Base-by-base conservation (phyloP, 2,113 vertebrate genomes). In the Thermophis baileyi region DNA sequence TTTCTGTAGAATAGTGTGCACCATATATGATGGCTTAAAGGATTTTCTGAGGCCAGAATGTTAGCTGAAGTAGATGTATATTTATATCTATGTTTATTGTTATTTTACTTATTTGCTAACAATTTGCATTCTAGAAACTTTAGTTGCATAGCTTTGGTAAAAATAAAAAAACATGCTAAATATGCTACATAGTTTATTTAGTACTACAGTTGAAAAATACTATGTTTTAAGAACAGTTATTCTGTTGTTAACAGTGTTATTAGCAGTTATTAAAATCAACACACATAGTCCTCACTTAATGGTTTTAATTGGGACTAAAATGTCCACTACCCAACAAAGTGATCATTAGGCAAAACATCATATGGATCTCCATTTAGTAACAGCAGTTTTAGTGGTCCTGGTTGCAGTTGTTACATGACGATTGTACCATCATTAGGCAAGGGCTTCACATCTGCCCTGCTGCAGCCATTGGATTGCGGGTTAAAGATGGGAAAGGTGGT, bases 21-120 rank as follows among this genome's bases (percentile, higher is more conserved):
- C 18, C 74, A 95, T 91, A 87, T 96, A 89, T 98, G 97, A 98
- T 98, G 97, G 94, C 95, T 97, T 96, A 96, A 98, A 98, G 97
- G 98, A 98, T 98, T 98, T 98, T 96, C 98, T 98, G 98, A 98
- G 97, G 98, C 98, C 98, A 97, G 95, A 85, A 18, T 69, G 54
- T 91, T 87, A 94, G 4, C 46, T 3, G 12, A 93, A 89, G 89
- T 91, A 93, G 18, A 88, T 0, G 74, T 1, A 6, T 54, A 24
- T 93, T 85, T 92, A 92, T 57, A 53, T 25, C 46, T 40, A 60
- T 22, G 0, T 87, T 2, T 88, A 22, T 47, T 89, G 20, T 86
- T 54, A 24, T 14, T 27, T 44, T 9, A 91, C 63, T 30, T 10
- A 46, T 7, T 54, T 89, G 11, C 10, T 63, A 0, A 90, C 91